Conservation (phyloP, 1,140 invertebrate species). For the Metopolophium dirhodum region DNA sequence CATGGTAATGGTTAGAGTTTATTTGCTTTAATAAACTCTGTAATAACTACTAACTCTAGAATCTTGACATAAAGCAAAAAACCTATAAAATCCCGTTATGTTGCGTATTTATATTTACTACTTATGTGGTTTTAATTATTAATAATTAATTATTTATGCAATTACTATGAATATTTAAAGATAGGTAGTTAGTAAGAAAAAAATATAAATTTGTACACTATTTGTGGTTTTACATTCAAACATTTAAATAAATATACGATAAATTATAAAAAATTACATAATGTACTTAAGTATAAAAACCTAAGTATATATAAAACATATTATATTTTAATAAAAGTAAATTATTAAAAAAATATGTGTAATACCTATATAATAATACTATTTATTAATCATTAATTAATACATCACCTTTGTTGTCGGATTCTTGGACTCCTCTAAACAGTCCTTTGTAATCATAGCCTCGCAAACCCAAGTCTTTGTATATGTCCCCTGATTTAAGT, state of each 20-base stretch:
- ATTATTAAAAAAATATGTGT: not conserved
- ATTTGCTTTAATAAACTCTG: not conserved
- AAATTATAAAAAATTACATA: too few species aligned
- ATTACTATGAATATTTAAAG: too few species aligned
- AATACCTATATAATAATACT: not conserved
- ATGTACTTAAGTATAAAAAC: not conserved
- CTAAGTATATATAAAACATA: not conserved
- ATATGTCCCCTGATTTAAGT: constrained; percentile 79
- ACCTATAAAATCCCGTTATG: too few species aligned
- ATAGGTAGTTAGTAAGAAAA: too few species aligned
- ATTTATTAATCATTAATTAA: not conserved
- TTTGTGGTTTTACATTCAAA: too few species aligned
- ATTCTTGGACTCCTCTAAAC: constrained; percentile 80
- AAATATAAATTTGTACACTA: too few species aligned
- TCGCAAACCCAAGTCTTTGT: constrained; percentile 90
- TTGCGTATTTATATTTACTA: too few species aligned
- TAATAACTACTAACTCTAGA: too few species aligned
- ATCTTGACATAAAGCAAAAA: not conserved
- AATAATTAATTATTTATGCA: not conserved
- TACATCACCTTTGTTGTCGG: constrained; percentile 71
- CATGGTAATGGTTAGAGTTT: too few species aligned
- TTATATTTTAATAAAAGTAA: not conserved
- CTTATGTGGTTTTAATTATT: not conserved
- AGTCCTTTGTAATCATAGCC: constrained; percentile 92
- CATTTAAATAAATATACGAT: too few species aligned